A percentile compares a stretch with the other conserved stretches of the same genome.
phyloP scores from a whole-genome alignment of 1,140 invertebrate species.

The Pentalonia nigronervosa region DNA sequence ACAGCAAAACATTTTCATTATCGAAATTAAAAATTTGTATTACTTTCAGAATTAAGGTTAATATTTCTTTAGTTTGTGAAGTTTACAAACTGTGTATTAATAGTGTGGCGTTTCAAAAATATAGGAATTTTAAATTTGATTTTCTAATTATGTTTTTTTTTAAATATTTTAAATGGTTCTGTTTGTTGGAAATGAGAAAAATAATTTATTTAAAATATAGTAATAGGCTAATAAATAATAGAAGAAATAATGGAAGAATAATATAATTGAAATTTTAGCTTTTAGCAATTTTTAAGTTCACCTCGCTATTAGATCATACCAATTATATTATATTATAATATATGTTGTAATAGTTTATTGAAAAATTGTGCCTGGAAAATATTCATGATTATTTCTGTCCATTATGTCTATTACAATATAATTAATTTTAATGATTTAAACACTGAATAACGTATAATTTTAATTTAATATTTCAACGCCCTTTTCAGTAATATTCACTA shows the following conservation, averaged over 20 bases:
- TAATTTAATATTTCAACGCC: neutral
- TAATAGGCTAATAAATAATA: neutral
- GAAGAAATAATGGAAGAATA: neutral
- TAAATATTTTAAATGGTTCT: neutral
- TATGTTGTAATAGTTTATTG: neutral
- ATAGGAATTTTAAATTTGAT: neutral
- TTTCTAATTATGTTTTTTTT: neutral
- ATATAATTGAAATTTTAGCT: neutral
- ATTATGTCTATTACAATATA: neutral
- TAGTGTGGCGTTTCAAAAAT: too few relatives aligned
- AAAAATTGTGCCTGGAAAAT: neutral
- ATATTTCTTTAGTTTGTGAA: neutral
- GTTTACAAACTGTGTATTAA: neutral
- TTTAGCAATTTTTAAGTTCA: neutral
- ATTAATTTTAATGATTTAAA: neutral
- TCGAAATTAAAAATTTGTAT: neutral
- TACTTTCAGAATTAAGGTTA: neutral
- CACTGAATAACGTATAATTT: neutral
- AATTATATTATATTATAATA: neutral
- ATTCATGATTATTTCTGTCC: neutral
- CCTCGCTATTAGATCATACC: neutral
- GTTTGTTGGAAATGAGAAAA: neutral
- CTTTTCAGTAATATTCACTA: neutral
- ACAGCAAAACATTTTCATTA: slow-evolving; percentile 6
- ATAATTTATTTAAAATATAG: neutral